These are phyloP conservation scores for Meandrina meandrites DNA, from an alignment of 92 coral and sea anemone genomes.

Conservation along the genomic window DNA sequence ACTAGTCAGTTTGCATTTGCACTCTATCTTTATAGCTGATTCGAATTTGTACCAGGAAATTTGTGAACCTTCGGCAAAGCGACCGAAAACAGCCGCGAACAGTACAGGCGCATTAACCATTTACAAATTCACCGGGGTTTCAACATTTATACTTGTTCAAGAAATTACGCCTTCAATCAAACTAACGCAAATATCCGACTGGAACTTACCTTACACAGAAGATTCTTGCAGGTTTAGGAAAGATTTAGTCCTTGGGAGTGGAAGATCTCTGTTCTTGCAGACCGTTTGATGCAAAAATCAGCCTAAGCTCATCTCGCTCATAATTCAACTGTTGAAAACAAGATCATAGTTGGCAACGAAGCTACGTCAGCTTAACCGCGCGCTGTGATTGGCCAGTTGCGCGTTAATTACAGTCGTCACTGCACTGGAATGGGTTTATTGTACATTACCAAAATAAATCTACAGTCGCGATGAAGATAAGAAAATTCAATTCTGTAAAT, in stretches of 20 bases:
- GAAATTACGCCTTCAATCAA: not conserved
- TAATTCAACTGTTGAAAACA: slow-evolving; percentile 16
- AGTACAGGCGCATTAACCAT: not conserved
- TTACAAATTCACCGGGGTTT: not conserved
- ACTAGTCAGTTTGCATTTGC: not conserved
- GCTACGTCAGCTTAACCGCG: slow-evolving; percentile 34
- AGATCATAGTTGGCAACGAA: slow-evolving; percentile 12
- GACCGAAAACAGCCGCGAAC: not conserved
- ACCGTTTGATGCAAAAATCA: not conserved
- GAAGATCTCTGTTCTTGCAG: not conserved
- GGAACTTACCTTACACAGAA: not conserved
- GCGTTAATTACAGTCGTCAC: slow-evolving; percentile 9
- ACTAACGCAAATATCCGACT: not conserved
- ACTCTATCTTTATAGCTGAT: not conserved
- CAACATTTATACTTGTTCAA: not conserved
- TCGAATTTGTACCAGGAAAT: not conserved
- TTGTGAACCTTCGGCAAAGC: not conserved
- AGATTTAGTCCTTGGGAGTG: not conserved
- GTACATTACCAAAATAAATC: too few species aligned
- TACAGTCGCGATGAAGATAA: too few species aligned
- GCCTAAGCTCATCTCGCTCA: too few species aligned
- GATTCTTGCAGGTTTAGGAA: not conserved
- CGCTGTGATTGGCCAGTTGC: slow-evolving; percentile 29
- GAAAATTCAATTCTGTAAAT: too few species aligned
- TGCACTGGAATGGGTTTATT: slow-evolving; percentile 1